These are phyloP conservation scores for Drosophila ogumai DNA, from an alignment of 1,140 invertebrate genomes.

Conservation along the genomic window DNA sequence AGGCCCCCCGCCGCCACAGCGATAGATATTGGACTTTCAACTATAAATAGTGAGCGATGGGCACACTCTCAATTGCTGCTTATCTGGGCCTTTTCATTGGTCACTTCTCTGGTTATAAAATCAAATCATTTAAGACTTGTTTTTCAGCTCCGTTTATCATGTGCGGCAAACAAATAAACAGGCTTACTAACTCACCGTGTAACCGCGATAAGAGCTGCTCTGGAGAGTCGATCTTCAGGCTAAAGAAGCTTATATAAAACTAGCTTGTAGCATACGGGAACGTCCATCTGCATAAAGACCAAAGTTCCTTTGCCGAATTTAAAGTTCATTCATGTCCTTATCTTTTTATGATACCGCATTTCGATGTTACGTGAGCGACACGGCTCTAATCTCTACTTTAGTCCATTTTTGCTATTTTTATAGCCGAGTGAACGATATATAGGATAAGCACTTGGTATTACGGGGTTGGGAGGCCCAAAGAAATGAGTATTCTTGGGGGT, in stretches of 20 bases:
- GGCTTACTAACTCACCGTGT: slow-evolving; percentile 18
- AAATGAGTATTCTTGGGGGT: slow-evolving; percentile 2
- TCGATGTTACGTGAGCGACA: slow-evolving; percentile 12
- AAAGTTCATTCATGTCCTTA: slow-evolving; percentile 34
- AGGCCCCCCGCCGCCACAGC: slow-evolving; percentile 26
- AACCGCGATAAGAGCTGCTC: slow-evolving; percentile 10
- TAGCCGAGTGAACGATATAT: slow-evolving; percentile 22
- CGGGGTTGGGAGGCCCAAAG: not conserved
- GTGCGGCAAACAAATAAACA: slow-evolving; percentile 21
- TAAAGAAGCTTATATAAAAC: slow-evolving; percentile 11
- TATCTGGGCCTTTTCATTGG: slow-evolving; percentile 37
- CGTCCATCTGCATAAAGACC: slow-evolving; percentile 15
- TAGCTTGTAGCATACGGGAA: not conserved
- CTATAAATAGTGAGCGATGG: slow-evolving; percentile 43
- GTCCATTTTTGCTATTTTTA: slow-evolving; percentile 36
- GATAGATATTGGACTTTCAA: slow-evolving; percentile 49
- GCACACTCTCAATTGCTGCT: slow-evolving; percentile 22
- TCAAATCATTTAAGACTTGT: slow-evolving; percentile 31
- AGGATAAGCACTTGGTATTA: slow-evolving; percentile 17
- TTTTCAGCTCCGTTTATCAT: slow-evolving; percentile 26
- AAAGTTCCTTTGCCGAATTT: slow-evolving; percentile 38
- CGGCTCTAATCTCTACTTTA: slow-evolving; percentile 13
- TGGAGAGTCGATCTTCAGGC: slow-evolving; percentile 19
- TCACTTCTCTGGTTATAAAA: slow-evolving; percentile 27
- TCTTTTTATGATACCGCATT: slow-evolving; percentile 32